Percentiles rank a stretch among this genome's conserved stretches.
phyloP scores from a whole-genome alignment of 1,140 invertebrate genomes.

The Colletes latitarsis region DNA sequence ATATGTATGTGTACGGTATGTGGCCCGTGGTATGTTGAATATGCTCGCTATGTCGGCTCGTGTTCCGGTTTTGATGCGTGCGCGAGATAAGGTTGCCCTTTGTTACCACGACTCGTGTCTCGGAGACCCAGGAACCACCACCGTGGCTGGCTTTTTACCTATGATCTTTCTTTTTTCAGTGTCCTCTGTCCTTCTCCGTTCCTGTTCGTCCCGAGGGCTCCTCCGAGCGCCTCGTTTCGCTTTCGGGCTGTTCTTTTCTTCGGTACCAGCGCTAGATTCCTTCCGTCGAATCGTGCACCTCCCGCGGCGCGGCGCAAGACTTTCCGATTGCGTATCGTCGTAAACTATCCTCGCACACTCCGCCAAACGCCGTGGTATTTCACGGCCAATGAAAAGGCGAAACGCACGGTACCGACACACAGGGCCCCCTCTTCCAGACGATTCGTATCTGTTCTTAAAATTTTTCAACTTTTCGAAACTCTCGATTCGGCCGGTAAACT shows the following conservation, averaged over 20 bases:
- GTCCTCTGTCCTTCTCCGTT: slow-evolving; percentile 24
- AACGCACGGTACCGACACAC: neutral
- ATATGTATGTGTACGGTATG: slow-evolving; percentile 44
- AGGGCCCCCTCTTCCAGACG: too few relatives aligned
- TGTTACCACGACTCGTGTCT: slow-evolving; percentile 78
- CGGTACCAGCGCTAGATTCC: slow-evolving; percentile 29
- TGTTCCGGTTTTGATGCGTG: slow-evolving; percentile 78
- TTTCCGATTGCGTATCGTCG: slow-evolving; percentile 27
- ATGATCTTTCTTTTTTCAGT: slow-evolving; percentile 42
- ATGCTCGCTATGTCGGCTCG: slow-evolving; percentile 76
- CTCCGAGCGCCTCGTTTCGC: neutral
- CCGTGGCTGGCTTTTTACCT: slow-evolving; percentile 57
- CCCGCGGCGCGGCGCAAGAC: slow-evolving; percentile 32
- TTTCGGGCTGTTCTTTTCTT: slow-evolving; percentile 18
- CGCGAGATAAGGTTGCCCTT: slow-evolving; percentile 71
- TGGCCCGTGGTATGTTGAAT: slow-evolving; percentile 75
- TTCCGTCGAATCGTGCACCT: slow-evolving; percentile 47
- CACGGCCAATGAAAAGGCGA: neutral
- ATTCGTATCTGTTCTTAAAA: too few relatives aligned
- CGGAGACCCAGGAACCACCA: slow-evolving; percentile 66
- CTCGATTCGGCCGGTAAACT: too few relatives aligned
- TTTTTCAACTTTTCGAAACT: too few relatives aligned
- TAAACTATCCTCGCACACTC: slow-evolving; percentile 32
- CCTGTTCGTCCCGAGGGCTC: neutral
- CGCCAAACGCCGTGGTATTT: neutral